Percentiles rank a stretch among this genome's conserved stretches.
These are phyloP conservation scores for Onthophagus sagittarius DNA, from an alignment of 2,888 invertebrate species.

Conservation along the genomic window DNA sequence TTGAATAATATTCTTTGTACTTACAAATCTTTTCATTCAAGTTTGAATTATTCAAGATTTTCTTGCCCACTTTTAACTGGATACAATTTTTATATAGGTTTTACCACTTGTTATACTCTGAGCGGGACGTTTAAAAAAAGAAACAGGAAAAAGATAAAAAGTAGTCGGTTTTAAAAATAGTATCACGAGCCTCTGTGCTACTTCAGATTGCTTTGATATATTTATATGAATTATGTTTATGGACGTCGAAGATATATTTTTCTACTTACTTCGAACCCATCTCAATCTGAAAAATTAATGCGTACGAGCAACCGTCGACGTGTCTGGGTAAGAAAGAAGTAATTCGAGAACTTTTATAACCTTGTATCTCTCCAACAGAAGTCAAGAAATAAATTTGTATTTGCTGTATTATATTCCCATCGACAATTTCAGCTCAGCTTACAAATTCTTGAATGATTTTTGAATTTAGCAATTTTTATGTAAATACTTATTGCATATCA, in stretches of 20 bases:
- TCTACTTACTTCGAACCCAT: background rate
- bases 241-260: background rate
- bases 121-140: background rate
- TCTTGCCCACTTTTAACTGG: background rate
- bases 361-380: background rate
- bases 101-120: background rate
- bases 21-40: too few relatives aligned
- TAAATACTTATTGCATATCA: background rate
- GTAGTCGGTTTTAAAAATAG: background rate
- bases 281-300: background rate
- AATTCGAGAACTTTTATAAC: background rate
- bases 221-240: background rate
- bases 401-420: background rate
- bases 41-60: too few relatives aligned
- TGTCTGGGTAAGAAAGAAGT: background rate
- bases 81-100: background rate
- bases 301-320: background rate
- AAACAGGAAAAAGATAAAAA: background rate
- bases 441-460: background rate
- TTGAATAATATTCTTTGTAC: background rate
- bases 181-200: background rate
- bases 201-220: background rate
- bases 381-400: too few relatives aligned
- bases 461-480: background rate
- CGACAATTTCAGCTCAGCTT: background rate